Base-by-base conservation (phyloP, 2,888 invertebrate genomes). In the Alviniconcha strummeri region DNA sequence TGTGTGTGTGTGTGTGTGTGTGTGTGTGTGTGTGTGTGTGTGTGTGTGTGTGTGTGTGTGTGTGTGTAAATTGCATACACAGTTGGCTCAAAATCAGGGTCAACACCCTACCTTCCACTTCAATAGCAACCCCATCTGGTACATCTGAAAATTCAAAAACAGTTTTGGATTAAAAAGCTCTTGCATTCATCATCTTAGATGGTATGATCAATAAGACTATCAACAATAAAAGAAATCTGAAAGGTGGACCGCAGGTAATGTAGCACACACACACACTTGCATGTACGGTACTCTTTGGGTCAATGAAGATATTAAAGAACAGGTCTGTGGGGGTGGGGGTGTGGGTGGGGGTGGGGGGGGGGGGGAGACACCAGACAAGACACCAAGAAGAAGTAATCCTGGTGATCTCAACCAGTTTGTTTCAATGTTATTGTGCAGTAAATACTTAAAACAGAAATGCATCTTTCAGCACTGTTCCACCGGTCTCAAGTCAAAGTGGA, bases 121-220 rank as follows among this genome's bases (percentile, higher is more conserved):
- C 77, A 55, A 77, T 7, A 11, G 77, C 3, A 9, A 77, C 13
- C 17, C 19, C 77, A 9, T 77, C 77, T 36, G 77, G n/a, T 57
- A 19, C 77, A 57, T 77, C 77, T 77, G 77, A 8, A 77, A 77
- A 8, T 55, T 55, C 11, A 74, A 74, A 74, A 13, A 8, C 19
- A 69, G 13, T 69, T 19, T 8, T 69, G 3, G 36, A 36, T 69
- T 19, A 17, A 8, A 17, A 13, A 69, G 5, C 19, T 17, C 7
- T 17, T 8, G 19, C 69, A 69, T 13, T 17, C 8, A 17, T 69
- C n/a, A 69, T 19, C 19, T 69, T 19, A n/a, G 1, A 69, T 19
- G 19, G 7, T 69, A 36, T 36, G 36, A 36, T 36, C 36, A 36
- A 36, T 36, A 36, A 36, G 13, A 67, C 67, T 67, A 11, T 13